phyloP scores from a whole-genome alignment of 2,888 invertebrate species.

The Caenorhabditis sp. region DNA sequence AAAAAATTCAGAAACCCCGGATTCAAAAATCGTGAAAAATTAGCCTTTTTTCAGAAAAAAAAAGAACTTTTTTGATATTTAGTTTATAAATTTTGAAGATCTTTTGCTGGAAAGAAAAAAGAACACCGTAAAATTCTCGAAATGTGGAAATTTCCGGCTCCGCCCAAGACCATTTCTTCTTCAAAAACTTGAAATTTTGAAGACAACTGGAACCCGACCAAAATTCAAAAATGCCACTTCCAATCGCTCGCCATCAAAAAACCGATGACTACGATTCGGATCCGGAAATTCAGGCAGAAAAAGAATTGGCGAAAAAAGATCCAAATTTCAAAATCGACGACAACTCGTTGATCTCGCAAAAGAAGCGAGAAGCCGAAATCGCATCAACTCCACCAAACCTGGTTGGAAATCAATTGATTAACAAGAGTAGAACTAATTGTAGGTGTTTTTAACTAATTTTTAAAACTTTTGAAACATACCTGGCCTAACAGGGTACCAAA shows the following conservation, averaged over 20 bases:
- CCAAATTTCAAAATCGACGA: slow-evolving; percentile 19
- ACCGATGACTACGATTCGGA: slow-evolving; percentile 36
- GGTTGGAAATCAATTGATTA: slow-evolving; percentile 10
- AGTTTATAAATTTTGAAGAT: too few relatives aligned
- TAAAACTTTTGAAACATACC: too few relatives aligned
- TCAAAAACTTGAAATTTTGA: neutral
- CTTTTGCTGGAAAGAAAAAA: too few relatives aligned
- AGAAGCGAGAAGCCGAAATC: slow-evolving; percentile 11
- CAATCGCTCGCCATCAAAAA: slow-evolving; percentile 11
- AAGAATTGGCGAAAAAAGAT: slow-evolving; percentile 36
- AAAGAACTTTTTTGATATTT: too few relatives aligned
- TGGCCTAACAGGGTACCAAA: too few relatives aligned
- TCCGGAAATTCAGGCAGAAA: slow-evolving; percentile 39
- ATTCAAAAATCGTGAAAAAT: too few relatives aligned
- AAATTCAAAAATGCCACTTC: slow-evolving; percentile 23
- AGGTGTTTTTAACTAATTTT: slow-evolving; percentile 2
- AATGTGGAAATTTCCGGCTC: too few relatives aligned
- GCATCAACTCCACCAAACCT: slow-evolving; percentile 34
- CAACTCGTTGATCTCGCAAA: slow-evolving; percentile 19
- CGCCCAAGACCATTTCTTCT: neutral
- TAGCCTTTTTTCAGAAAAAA: too few relatives aligned
- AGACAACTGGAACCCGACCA: neutral
- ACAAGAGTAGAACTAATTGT: slow-evolving; percentile 21
- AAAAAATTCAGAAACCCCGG: too few relatives aligned
- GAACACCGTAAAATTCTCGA: too few relatives aligned